Evolutionary conservation across 2,113 vertebrate species (phyloP).

Genomic region (Hippopotamus amphibius): DNA sequence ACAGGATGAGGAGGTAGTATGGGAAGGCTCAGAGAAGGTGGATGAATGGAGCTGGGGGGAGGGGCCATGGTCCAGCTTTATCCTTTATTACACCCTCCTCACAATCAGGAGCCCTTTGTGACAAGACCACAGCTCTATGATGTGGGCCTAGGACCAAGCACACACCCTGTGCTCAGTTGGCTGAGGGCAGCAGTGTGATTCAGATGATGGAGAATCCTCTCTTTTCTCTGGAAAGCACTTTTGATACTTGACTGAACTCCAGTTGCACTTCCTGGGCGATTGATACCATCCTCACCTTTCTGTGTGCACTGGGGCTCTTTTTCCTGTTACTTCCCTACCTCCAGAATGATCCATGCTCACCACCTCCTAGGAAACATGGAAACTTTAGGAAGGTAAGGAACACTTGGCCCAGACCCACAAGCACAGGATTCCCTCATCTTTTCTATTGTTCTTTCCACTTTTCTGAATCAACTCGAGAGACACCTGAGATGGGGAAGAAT

Average conservation of each 20-base stretch:
- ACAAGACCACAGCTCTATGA: background rate
- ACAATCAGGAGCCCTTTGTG: background rate
- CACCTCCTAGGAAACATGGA: background rate
- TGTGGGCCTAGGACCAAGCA: background rate
- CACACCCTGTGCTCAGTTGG: background rate
- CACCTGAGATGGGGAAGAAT: background rate
- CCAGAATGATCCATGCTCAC: background rate
- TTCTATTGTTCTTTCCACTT: background rate
- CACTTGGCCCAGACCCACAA: background rate
- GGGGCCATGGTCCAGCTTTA: background rate
- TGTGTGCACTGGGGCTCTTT: background rate
- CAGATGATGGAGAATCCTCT: background rate
- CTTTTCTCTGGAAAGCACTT: background rate
- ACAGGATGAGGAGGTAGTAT: background rate
- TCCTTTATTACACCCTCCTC: background rate
- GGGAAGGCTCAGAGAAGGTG: background rate
- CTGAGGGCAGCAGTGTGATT: background rate
- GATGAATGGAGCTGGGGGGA: rapidly evolving
- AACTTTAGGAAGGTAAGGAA: background rate
- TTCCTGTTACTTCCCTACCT: background rate
- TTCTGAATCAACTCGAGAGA: background rate
- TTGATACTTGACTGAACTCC: background rate
- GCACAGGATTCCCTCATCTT: background rate
- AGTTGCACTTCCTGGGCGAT: background rate
- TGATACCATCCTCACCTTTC: background rate